Evolutionary conservation across 2,888 invertebrate genomes (phyloP).

Genomic region (Bimastos eiseni): DNA sequence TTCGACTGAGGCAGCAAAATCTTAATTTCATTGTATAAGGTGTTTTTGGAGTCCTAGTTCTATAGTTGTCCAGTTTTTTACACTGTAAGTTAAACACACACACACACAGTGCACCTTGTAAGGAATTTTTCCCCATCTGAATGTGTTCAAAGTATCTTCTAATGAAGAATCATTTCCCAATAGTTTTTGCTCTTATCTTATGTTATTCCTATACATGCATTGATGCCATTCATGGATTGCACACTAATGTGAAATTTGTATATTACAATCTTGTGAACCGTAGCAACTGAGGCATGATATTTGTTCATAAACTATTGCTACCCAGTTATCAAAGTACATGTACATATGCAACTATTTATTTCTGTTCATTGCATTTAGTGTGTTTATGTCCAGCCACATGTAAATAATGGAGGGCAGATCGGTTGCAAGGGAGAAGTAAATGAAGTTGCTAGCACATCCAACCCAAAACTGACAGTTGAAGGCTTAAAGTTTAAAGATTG

Average conservation of each 20-base stretch:
- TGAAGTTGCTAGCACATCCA: background rate
- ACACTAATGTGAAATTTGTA: background rate
- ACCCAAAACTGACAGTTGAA: background rate
- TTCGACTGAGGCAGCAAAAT: constrained; percentile 10
- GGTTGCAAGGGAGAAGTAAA: background rate
- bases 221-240: background rate
- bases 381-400: background rate
- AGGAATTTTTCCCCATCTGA: background rate
- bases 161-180: background rate
- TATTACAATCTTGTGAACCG: too few species aligned
- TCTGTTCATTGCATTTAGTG: background rate
- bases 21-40: background rate
- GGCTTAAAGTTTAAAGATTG: background rate
- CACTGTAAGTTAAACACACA: background rate
- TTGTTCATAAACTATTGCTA: too few species aligned
- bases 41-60: background rate
- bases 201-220: background rate
- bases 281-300: too few species aligned
- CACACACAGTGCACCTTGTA: background rate
- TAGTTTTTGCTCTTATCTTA: background rate
- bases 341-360: too few species aligned
- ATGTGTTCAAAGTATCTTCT: background rate
- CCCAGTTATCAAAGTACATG: too few species aligned
- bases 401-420: background rate
- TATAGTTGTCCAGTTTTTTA: background rate